Base-by-base conservation (phyloP, 2,888 invertebrate genomes). In the Serrognathus titanus region DNA sequence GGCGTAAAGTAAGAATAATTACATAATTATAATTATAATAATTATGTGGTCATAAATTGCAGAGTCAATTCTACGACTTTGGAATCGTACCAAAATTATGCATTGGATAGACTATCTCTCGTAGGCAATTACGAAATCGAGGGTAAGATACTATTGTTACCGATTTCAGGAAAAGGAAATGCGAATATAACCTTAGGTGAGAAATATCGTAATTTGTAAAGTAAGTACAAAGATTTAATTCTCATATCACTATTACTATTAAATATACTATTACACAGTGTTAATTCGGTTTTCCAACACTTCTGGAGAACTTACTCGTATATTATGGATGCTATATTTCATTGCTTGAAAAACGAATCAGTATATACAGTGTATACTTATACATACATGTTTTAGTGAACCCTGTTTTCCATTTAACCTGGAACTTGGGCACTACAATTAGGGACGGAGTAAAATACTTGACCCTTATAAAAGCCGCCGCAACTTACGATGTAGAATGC, bases 1-100 rank as follows among this genome's bases (percentile, higher is more conserved):
- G 59, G 63, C 16, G 36, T 63, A 3, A 47, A 57, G 69, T 69
- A 62, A 59, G 63, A 60, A 38, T 2, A 1, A 39, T n/a, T 51
- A 13, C 20, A 7, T 39, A 31, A 20, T 3, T 3, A 10, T 37
- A 36, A 36, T 31, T 39, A 13, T 24, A 6, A 20, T 6, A 31
- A 31, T 31, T 31, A 31, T 31, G 1, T 31, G 24, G 5, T 1
- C 4, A 31, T 3, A 31, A 5, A 31, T 31, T 31, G 24, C 37
- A 56, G 56, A 10, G 39, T 1, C 1, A 31, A 31, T 31, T 31
- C 6, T 1, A 6, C 24, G 7, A 5, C 24, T 31, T 31, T 31
- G 24, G 24, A 31, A 31, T 2, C 24, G 24, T 6, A 31, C 7
- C 24, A 31, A 7, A 6, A 6, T 31, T 31, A 31, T 7, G 7